A percentile compares a stretch with the other conserved stretches of the same genome.
Conservation (phyloP, 2,113 vertebrate genomes). For the Sebastes schlegelii region DNA sequence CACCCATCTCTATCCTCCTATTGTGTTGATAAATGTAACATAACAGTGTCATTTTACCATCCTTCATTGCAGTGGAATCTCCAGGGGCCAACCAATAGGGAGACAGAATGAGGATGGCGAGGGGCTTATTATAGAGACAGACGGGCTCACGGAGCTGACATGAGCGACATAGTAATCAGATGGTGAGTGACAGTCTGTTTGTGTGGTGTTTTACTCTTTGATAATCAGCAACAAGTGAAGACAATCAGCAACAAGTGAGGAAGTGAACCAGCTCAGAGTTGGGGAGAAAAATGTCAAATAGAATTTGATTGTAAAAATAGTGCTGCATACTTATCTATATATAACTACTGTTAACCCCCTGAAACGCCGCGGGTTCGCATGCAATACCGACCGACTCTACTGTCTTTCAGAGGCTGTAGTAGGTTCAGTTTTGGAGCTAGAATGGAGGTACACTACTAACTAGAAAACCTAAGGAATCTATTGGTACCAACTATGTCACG, state of each 20-base stretch:
- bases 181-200: not conserved
- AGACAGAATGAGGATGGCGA: slow-evolving; percentile 4
- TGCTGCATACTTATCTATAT: too few relatives aligned
- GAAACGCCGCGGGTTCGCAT: too few relatives aligned
- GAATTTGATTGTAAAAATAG: not conserved
- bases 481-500: too few relatives aligned
- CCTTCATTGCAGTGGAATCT: not conserved
- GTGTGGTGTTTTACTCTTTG: not conserved
- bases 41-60: slow-evolving; percentile 24
- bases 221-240: slow-evolving; percentile 19
- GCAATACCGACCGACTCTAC: too few relatives aligned
- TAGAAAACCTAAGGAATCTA: too few relatives aligned
- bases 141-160: not conserved
- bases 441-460: too few relatives aligned
- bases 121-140: slow-evolving; percentile 16
- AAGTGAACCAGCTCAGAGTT: not conserved
- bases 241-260: slow-evolving; percentile 18
- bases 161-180: slow-evolving; percentile 24
- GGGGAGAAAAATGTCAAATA: not conserved
- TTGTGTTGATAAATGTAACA: slow-evolving; percentile 22
- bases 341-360: too few relatives aligned
- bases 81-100: not conserved
- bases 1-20: not conserved
- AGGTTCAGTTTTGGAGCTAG: too few relatives aligned
- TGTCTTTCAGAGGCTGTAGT: too few relatives aligned